Percentiles rank a stretch among this genome's conserved stretches.
phyloP scores from a whole-genome alignment of 2,888 invertebrate species.

The Acrocyrtus sp. region DNA sequence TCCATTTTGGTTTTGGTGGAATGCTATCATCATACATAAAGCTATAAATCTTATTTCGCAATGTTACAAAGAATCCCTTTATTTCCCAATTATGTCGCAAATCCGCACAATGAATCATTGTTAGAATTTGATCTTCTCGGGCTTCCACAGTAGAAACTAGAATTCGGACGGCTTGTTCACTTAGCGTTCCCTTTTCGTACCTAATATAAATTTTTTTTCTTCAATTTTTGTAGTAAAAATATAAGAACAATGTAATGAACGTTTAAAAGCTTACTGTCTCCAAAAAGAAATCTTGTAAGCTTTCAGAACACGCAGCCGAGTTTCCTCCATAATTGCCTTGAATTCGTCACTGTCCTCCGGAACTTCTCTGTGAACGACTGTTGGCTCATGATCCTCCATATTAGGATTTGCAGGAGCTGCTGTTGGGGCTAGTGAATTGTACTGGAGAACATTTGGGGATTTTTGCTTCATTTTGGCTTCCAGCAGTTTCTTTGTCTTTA shows the following conservation, averaged over 20 bases:
- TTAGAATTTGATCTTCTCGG: slow-evolving; percentile 69
- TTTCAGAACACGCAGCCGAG: slow-evolving; percentile 72
- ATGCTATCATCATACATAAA: slow-evolving; percentile 64
- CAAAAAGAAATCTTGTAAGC: slow-evolving; percentile 73
- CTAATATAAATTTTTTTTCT: too few species aligned
- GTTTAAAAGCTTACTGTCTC: slow-evolving; percentile 73
- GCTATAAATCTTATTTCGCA: slow-evolving; percentile 68
- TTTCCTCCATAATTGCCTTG: slow-evolving; percentile 72
- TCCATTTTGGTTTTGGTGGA: slow-evolving; percentile 65
- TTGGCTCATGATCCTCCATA: slow-evolving; percentile 67
- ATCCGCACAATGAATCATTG: slow-evolving; percentile 68
- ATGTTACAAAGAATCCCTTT: slow-evolving; percentile 68
- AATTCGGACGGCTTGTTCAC: slow-evolving; percentile 71
- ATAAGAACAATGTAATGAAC: too few species aligned
- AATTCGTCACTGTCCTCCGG: slow-evolving; percentile 66
- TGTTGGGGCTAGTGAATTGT: slow-evolving; percentile 21
- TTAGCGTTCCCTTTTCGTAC: slow-evolving; percentile 72
- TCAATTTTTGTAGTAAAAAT: too few species aligned
- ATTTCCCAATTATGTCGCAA: slow-evolving; percentile 68
- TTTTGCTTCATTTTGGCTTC: slow-evolving; percentile 31
- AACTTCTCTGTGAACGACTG: slow-evolving; percentile 10
- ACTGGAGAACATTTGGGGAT: slow-evolving; percentile 22
- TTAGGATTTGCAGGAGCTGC: neutral
- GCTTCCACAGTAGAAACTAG: slow-evolving; percentile 71
- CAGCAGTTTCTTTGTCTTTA: slow-evolving; percentile 31